Base-by-base conservation (phyloP, 2,888 invertebrate species). In the Agrochola circellaris region DNA sequence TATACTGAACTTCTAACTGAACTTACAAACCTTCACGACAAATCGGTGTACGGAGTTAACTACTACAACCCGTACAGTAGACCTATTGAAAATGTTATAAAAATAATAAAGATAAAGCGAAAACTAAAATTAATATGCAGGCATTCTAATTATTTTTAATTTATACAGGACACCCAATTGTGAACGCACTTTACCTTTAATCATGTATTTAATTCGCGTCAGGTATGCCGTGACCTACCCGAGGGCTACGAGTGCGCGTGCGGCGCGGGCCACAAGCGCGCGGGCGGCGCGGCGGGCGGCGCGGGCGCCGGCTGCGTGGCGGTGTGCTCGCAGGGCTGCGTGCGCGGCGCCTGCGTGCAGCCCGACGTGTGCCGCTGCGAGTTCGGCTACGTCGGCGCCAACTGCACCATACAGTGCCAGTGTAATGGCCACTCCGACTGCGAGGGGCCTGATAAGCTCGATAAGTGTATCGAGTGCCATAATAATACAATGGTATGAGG, bases 341-440 rank as follows among this genome's bases (percentile, higher is more conserved):
- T 99, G 62, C 97, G 98, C 91, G 99, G 99, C 85, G 97, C 97
- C 30, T 99, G 99, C 93, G 96, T 98, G 34, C 98, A 98, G 89
- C 99, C 99, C 71, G 97, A 98, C 91, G 97, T 97, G 79, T 99
- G 99, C 91, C 97, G 97, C 83, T 99, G 99, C 93, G 98, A 99
- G 96, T 99, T 99, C 95, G 99, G 99, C 77, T 99, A 98, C 94
- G 99, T 99, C 42, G 99, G 99, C 73, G 98, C 98, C 87, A 99
- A 99, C 96, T 99, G 99, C 94, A 98, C 98, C 88, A 98, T 98
- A 83, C 98, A 99, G 94, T 99, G 99, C 93, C 98, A 98, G 93
- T 99, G 99, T 93, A 99, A 99, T 93, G 99, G 99, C 0, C 99
- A 99, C 95, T 98, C 99, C 77, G 97, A 99, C 93, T 99, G 99